Base-by-base conservation (phyloP, 2,113 vertebrate species). In the Zootoca vivipara region DNA sequence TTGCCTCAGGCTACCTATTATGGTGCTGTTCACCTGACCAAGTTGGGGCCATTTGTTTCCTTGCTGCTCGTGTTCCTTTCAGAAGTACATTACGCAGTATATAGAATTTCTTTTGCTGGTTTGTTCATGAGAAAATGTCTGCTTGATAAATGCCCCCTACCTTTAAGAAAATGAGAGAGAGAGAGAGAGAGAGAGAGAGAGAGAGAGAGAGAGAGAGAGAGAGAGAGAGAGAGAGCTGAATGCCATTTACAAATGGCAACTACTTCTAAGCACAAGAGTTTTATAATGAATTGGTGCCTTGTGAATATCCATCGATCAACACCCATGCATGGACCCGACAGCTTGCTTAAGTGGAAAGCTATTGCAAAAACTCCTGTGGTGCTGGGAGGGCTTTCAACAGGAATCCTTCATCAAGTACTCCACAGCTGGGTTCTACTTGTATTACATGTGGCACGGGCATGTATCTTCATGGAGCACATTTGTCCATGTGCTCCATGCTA, bases 191-290 rank as follows among this genome's bases (percentile, higher is more conserved):
- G 42, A 46, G 46, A 84, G 72, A 52, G 65, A 46, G 46, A 18
- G 13, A 56, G 30, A 83, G 20, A 42, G 62, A 70, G 38, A 33
- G 42, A 67, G 35, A 22, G 85, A 52, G 65, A 46, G 46, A 18
- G 13, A 56, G 30, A 83, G 20, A 42, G 62, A 70, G 38, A 33
- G 42, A 67, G 35, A 22, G 85, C 38, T 26, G 58, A 94, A 52
- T 18, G 18, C 64, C 93, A 18, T 90, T 93, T 92, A 90, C 85
- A 91, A 92, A 89, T 87, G 58, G n/a, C 70, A 90, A 52, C 15
- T 89, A 82, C 26, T 58, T 82, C 90, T 74, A 87, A 86, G 73
- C 81, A 87, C 83, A 78, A 82, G 46, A 83, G 85, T 42, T 90
- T 42, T 78, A 78, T 86, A 90, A 86, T 87, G 74, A 83, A 86